Base-by-base conservation (phyloP, 2,888 invertebrate species). In the Microchrysa polita region DNA sequence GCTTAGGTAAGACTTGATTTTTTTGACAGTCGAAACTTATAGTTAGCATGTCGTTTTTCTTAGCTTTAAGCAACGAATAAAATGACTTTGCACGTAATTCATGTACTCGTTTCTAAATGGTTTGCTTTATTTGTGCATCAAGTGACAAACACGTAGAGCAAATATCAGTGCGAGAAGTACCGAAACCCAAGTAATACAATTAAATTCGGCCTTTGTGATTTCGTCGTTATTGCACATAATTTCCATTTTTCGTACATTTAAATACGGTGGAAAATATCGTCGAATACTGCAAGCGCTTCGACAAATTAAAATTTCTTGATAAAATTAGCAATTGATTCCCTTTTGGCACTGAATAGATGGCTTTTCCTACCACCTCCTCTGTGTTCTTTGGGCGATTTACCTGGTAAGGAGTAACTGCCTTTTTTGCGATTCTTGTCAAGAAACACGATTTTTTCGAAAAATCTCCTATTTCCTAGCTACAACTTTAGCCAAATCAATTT, bases 1-100 rank as follows among this genome's bases (percentile, higher is more conserved):
- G 34, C 61, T 72, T 72, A 14, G 72, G 72, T 42, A 34, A 72
- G 61, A 72, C 61, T 18, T 18, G 14, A 40, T 40, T 40, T 63
- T 27, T 63, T 63, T 63, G 63, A 34, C 14, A 27, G 44, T 63
- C 63, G 63, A 34, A 63, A 34, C 16, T 42, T n/a, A 40, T 1
- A 52, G 52, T 52, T 52, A 52, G 52, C 0, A 52, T 52, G 52
- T 52, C 52, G 12, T 52, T 14, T 14, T 52, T 52, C 7, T 52
- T 52, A 1, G 5, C 52, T 52, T 52, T 52, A 5, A 52, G 52
- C 5, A 52, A 14, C 12, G 52, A 52, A 52, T 52, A 14, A 52
- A 52, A 52, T 10, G 52, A 5, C 52, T 1, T 52, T 52, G 12
- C 1, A 10, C 52, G 5, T 52, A 52, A 52, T 52, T 16, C 12